Base-by-base conservation (phyloP, 2,113 vertebrate species). In the Glaucidium brasilianum region DNA sequence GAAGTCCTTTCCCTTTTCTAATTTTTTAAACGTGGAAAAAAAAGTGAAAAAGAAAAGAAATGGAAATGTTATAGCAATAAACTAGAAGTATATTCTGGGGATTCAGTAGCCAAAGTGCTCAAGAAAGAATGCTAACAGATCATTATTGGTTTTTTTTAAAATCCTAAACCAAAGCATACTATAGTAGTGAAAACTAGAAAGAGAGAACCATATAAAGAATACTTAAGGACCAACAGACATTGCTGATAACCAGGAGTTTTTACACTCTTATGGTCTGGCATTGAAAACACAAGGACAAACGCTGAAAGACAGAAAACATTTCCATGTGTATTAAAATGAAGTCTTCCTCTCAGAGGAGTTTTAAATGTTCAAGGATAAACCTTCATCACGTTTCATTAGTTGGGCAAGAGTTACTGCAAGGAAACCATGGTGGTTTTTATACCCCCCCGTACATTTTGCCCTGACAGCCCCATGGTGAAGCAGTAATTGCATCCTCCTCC, bases 401-500 rank as follows among this genome's bases (percentile, higher is more conserved):
- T 52, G 34, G 49, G 30, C 52, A 64, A 60, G n/a, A 82, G 41
- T 29, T 41, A 13, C 32, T 64, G 13, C 5, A 27, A 72, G n/a
- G 41, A 72, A 60, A 2, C 37, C 14, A 15, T 8, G 37, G 56
- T 12, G 39, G 23, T 6, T 79, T 88, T 73, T 34, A 39, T 12
- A 29, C 23, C 52, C 49, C 39, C 21, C 34, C 2, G 6, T 64
- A 49, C 8, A 11, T n/a, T 72, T 25, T 35, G 32, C 73, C 22
- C 72, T 76, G 52, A n/a, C 88, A 69, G 68, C 72, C 84, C 67
- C 41, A 32, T 9, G 5, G 68, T 45, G 59, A 58, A 88, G 97
- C 77, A 90, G 92, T 22, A 77, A 96, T 26, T 68, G 73, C 62
- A 59, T 53, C 94, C 52, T 64, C 64, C 92, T 94, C 84, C 50